Evolutionary conservation across 2,888 invertebrate genomes (phyloP), one percentile per base, ranked within the genome.

Genomic region (Drosophila emarginata): DNA sequence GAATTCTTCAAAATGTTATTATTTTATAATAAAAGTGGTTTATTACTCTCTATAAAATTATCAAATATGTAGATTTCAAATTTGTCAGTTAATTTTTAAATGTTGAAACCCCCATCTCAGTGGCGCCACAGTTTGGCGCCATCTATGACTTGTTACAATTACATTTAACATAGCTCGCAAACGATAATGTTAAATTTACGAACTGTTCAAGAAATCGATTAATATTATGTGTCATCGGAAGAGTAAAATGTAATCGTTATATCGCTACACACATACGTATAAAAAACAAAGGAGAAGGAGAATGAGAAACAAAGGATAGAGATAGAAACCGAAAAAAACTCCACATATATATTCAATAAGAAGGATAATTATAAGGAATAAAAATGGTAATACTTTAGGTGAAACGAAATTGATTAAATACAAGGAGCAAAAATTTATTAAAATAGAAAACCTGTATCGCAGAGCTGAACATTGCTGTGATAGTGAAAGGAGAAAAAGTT

Each of bases 231-330:
- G 83, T 59, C 69, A 88, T 68, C 69, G 88, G 72, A 75, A 85
- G 36, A 64, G 66, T 74, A 66, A 61, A 36, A 11, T 52, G 12
- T 61, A 52, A 51, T 64, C 67, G 74, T 68, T 61, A 32, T 32
- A 67, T 61, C 77, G 68, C 79, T 86, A 84, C 77, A 77, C 67
- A 14, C 53, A 45, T 87, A 85, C 82, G 76, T 86, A 83, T 86
- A 85, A 83, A 88, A 82, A 82, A 87, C 80, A 86, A 87, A 82
- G 86, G 88, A 82, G 88, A 83, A 83, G 88, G 87, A 45, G 45
- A 84, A 88, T 80, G 84, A 84, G 87, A 84, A 74, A 88, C 88
- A 84, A 84, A 84, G 84, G 84, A 85, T 88, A 88, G 84, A 88
- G 87, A 84, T 88, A 88, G 87, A 84, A 86, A 87, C 81, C 81